These are phyloP conservation scores for Spea hammondii DNA, from an alignment of 2,797 vertebrate species.

Conservation along the genomic window DNA sequence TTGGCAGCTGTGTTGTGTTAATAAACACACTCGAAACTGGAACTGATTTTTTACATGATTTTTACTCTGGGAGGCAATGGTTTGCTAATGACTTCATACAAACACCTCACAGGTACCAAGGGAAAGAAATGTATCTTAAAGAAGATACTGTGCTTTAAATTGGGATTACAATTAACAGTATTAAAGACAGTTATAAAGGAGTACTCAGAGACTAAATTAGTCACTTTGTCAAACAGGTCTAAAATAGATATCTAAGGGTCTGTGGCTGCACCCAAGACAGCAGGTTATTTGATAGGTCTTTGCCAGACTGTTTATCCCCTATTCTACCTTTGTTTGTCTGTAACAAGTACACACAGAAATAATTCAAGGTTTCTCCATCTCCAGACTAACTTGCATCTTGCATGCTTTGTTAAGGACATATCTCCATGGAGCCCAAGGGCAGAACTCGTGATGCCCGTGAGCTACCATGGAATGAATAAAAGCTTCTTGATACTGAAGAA, in stretches of 20 bases:
- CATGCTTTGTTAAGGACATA: conserved; percentile 32
- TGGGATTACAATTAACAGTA: too few relatives aligned
- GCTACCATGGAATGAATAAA: conserved; percentile 47
- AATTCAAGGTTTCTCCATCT: conserved; percentile 47
- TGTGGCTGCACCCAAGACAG: neutral
- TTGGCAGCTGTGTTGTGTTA: too few relatives aligned
- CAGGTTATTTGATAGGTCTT: neutral
- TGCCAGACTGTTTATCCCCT: conserved; percentile 2
- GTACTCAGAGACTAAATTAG: too few relatives aligned
- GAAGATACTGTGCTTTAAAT: too few relatives aligned
- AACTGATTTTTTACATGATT: too few relatives aligned
- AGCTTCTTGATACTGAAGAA: conserved; percentile 46
- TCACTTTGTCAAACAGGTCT: too few relatives aligned
- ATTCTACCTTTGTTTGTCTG: conserved; percentile 18
- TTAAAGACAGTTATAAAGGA: too few relatives aligned
- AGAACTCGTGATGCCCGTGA: conserved; percentile 39
- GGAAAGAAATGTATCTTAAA: too few relatives aligned
- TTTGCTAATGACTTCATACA: too few relatives aligned
- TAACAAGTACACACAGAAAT: conserved; percentile 36
- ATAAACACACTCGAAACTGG: too few relatives aligned
- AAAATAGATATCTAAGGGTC: neutral
- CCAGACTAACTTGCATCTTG: conserved; percentile 35
- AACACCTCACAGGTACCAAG: too few relatives aligned
- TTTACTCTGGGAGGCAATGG: too few relatives aligned
- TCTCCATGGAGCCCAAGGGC: conserved; percentile 53